Evolutionary conservation across 2,888 invertebrate genomes (phyloP).

Genomic region (Drosophila tripunctata): DNA sequence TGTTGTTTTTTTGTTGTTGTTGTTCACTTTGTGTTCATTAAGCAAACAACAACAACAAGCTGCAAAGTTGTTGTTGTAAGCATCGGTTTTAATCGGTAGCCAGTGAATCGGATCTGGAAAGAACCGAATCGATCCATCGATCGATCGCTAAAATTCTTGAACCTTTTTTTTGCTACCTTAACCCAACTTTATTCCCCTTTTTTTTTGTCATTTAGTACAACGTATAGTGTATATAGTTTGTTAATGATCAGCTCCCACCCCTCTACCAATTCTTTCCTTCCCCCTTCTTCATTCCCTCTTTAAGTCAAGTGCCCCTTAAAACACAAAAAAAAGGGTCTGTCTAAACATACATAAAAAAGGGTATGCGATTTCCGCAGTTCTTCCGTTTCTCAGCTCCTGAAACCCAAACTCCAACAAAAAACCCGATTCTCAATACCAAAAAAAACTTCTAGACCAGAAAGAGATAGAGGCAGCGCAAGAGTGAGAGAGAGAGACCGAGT

Average conservation of each 20-base stretch:
- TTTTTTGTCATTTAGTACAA: constrained; percentile 49
- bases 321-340: constrained; percentile 2
- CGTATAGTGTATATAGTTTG: constrained; percentile 41
- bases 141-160: constrained; percentile 27
- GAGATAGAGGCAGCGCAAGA: neutral
- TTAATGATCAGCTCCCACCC: constrained; percentile 29
- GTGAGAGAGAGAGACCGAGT: neutral
- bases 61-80: constrained; percentile 44
- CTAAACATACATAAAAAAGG: constrained; percentile 25
- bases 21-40: constrained; percentile 55
- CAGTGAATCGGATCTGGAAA: constrained; percentile 30
- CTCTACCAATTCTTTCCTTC: neutral
- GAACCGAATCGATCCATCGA: neutral
- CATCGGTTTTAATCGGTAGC: constrained; percentile 64
- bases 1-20: neutral
- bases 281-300: neutral
- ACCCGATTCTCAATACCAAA: constrained; percentile 22
- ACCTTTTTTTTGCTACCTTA: too few relatives aligned
- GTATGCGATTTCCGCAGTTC: constrained; percentile 65
- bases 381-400: constrained; percentile 28
- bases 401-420: constrained; percentile 19
- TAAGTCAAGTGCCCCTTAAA: neutral
- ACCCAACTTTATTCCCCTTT: constrained; percentile 21
- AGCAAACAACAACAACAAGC: constrained; percentile 74
- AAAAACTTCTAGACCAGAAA: constrained; percentile 16